phyloP scores from a whole-genome alignment of 35 echinoderm and acorn worm species.

The Ophioderma brevispina region DNA sequence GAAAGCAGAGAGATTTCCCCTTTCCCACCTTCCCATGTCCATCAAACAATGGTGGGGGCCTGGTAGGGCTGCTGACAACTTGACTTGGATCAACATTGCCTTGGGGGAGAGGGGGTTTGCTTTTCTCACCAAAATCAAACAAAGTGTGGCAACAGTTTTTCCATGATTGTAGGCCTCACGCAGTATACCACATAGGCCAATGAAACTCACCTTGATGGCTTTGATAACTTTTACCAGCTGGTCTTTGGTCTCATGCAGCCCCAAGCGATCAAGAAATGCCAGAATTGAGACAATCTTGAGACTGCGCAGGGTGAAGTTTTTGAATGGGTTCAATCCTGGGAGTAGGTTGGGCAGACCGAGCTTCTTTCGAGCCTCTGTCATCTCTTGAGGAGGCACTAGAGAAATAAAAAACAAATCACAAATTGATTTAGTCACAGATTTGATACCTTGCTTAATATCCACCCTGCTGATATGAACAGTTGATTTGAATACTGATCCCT shows the following conservation, averaged over 20 bases:
- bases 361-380: not conserved
- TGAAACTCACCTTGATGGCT: slow-evolving; percentile 19
- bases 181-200: no score
- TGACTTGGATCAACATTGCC: no score
- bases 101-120: no score
- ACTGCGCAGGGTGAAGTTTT: slow-evolving; percentile 29
- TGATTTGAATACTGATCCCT: not conserved
- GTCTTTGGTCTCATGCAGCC: not conserved
- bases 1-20: no score
- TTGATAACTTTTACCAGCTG: slow-evolving; percentile 16
- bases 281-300: slow-evolving; percentile 10
- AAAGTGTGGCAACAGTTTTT: no score
- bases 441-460: not conserved
- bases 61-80: no score
- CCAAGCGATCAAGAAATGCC: not conserved
- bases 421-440: not conserved
- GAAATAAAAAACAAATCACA: not conserved
- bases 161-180: no score
- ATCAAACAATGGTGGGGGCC: no score
- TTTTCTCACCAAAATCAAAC: no score
- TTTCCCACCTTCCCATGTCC: no score
- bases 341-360: not conserved
- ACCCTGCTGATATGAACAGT: no score
- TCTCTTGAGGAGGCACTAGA: not conserved
- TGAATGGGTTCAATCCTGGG: not conserved